phyloP scores from a whole-genome alignment of 2,888 invertebrate species.

The Drosophila nigricruria region DNA sequence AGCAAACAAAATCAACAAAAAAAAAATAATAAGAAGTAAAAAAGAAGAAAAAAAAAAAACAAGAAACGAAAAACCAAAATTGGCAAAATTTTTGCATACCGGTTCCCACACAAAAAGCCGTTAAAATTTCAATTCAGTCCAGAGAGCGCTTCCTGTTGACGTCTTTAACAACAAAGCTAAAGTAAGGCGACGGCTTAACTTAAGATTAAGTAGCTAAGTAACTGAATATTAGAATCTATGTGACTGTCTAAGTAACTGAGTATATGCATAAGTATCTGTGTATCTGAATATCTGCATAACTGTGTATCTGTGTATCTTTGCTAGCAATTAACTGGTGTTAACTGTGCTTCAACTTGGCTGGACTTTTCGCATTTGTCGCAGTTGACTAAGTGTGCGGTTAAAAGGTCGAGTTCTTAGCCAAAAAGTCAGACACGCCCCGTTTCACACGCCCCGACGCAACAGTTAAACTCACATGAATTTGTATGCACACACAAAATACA shows the following conservation, averaged over 20 bases:
- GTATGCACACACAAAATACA: conserved; percentile 45
- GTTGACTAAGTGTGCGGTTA: conserved; percentile 33
- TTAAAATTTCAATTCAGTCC: conserved; percentile 29
- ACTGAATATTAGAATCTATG: conserved; percentile 10
- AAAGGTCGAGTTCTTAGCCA: conserved; percentile 41
- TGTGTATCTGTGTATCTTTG: conserved; percentile 2
- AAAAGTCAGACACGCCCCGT: conserved; percentile 62
- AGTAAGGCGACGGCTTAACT: conserved; percentile 13
- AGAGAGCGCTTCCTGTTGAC: conserved; percentile 20
- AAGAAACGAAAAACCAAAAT: conserved; percentile 19
- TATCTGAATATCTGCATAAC: conserved; percentile 3
- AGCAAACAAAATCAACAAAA: conserved; percentile 11
- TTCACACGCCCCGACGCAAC: conserved; percentile 49
- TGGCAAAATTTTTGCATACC: conserved; percentile 45
- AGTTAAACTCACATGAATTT: conserved; percentile 45
- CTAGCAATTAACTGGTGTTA: conserved; percentile 2
- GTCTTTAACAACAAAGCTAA: conserved; percentile 11
- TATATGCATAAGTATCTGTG: conserved; percentile 10
- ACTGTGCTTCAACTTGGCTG: background rate
- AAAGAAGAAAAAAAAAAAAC: background rate
- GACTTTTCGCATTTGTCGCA: conserved; percentile 2
- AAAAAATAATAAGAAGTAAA: background rate
- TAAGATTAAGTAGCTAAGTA: conserved; percentile 5
- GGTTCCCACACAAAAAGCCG: conserved; percentile 45
- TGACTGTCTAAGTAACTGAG: conserved; percentile 13